Base-by-base conservation (phyloP, 2,888 invertebrate species). In the Ormia ochracea region DNA sequence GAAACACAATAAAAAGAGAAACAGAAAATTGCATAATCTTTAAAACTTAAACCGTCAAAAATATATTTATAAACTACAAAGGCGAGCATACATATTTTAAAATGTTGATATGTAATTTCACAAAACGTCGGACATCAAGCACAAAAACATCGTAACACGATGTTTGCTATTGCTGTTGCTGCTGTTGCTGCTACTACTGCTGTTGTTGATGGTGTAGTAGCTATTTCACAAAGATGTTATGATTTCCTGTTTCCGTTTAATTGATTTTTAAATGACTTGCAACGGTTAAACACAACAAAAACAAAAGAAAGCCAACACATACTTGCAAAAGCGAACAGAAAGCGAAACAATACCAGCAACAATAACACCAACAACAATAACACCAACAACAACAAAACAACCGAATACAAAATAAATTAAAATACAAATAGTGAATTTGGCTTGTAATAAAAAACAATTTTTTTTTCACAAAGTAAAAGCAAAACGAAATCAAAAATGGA, bases 231-330 rank as follows among this genome's bases (percentile, higher is more conserved):
- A 75, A 70, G 45, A 26, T 50, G 66, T 76, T 80, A 73, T 66
- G 56, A 80, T 82, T 82, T 81, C 69, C 81, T 82, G 81, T 82
- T 82, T 82, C 81, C 82, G 82, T 74, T 81, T 78, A 75, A 73
- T 76, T 76, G 80, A 76, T 80, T 80, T 80, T 80, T 50, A 76
- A 80, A 80, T 72, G 80, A 72, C 66, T 76, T 80, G 61, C 66
- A 66, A 76, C 72, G 72, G 80, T 73, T 73, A 56, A 80, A 72
- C 7, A 45, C 65, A 75, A 36, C 17, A 81, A 56, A 50, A 72
- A 78, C 26, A 63, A 66, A 59, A 56, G 19, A 56, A 65, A 74
- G 33, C 58, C n/a, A n/a, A n/a, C n/a, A n/a, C n/a, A n/a, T n/a
- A n/a, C n/a, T n/a, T n/a, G n/a, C n/a, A n/a, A n/a, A n/a, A n/a